phyloP scores from a whole-genome alignment of 2,797 vertebrate species.

The Pangasius mekongensis region DNA sequence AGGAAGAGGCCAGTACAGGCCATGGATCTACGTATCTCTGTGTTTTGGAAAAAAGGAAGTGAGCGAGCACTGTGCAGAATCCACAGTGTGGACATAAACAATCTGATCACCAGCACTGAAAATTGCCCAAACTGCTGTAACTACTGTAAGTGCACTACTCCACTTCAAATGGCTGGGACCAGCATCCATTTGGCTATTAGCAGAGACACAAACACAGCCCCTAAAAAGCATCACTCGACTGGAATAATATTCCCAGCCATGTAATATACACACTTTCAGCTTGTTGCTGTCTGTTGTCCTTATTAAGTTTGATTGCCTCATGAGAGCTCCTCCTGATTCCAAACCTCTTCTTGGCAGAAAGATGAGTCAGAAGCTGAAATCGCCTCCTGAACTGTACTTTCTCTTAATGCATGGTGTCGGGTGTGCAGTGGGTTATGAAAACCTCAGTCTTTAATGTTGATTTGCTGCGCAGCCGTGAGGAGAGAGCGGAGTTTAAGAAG shows the following conservation, averaged over 20 bases:
- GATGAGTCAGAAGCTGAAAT: conserved; percentile 42
- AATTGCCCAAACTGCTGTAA: conserved; percentile 25
- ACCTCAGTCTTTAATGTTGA: conserved; percentile 53
- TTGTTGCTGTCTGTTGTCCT: conserved; percentile 44
- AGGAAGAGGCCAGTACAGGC: neutral
- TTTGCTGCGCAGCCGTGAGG: conserved; percentile 32
- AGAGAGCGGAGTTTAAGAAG: conserved; percentile 44
- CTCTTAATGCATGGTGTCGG: conserved; percentile 45
- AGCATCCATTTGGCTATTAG: conserved; percentile 39
- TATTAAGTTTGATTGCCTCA: conserved; percentile 48
- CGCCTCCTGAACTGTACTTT: conserved; percentile 50
- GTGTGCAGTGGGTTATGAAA: conserved; percentile 39
- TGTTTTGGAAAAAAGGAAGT: conserved; percentile 6
- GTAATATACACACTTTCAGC: conserved; percentile 40
- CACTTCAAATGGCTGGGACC: conserved; percentile 15
- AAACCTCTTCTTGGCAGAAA: conserved; percentile 40
- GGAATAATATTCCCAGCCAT: conserved; percentile 38
- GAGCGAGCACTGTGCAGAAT: neutral
- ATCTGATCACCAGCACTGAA: conserved; percentile 11
- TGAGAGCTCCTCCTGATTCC: conserved; percentile 41
- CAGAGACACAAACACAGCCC: conserved; percentile 42
- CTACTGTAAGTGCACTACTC: conserved; percentile 12
- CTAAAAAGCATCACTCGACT: conserved; percentile 33
- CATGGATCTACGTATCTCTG: neutral
- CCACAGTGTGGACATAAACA: conserved; percentile 22